Evolutionary conservation across 2,113 vertebrate genomes (phyloP).

Genomic region (Gasterosteus aculeatus): DNA sequence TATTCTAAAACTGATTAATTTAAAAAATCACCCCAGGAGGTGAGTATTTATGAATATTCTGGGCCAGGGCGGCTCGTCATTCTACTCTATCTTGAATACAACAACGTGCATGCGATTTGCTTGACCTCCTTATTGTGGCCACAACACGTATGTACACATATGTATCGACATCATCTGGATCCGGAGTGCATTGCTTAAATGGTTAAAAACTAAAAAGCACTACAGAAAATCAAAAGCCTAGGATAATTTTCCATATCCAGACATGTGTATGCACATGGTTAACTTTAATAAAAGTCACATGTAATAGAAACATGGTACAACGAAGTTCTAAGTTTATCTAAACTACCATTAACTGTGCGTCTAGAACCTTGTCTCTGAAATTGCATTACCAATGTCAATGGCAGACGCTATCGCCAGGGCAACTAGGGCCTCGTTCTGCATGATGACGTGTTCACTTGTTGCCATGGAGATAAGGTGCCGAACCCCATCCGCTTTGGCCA

Average conservation of each 20-base stretch:
- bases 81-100: not conserved
- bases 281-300: not conserved
- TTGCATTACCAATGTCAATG: slow-evolving; percentile 82
- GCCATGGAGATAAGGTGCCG: slow-evolving; percentile 89
- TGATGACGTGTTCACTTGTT: slow-evolving; percentile 85
- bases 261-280: not conserved
- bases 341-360: no score
- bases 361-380: not conserved
- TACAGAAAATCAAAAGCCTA: not conserved
- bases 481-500: slow-evolving; percentile 84
- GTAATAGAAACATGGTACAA: not conserved
- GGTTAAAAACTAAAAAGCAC: not conserved
- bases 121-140: not conserved
- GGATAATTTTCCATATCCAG: not conserved
- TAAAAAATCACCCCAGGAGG: not conserved
- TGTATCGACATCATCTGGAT: not conserved
- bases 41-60: not conserved
- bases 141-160: no score
- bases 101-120: not conserved
- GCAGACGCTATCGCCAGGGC: slow-evolving; percentile 87
- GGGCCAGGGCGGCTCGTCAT: not conserved
- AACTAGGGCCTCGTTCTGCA: slow-evolving; percentile 90
- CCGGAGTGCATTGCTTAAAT: no score
- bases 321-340: not conserved
- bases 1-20: no score